Evolutionary conservation across 2,113 vertebrate species (phyloP), one percentile per base, ranked within the genome.

Genomic region (Vireo altiloquus): DNA sequence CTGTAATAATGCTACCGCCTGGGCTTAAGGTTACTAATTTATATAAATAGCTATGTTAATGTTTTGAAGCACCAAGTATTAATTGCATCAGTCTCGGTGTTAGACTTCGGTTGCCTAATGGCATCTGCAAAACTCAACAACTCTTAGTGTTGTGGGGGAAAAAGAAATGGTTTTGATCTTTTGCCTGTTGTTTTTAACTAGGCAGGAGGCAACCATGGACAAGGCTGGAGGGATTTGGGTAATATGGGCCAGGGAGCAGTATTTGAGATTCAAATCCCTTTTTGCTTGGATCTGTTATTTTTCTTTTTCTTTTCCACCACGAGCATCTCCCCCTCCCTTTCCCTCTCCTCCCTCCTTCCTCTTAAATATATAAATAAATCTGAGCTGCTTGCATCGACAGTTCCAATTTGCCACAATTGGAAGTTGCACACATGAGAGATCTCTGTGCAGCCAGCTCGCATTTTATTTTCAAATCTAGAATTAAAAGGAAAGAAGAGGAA

Each of bases 391-490:
- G 97, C 96, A 96, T 97, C 92, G 80, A 96, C 94, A 96, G 96
- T 96, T 97, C 97, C 96, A 97, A 97, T 97, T 97, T 97, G 93
- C 96, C 95, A 97, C 96, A 97, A 97, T 96, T 97, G 95, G 96
- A 97, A 96, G 92, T 70, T 93, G 91, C 96, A 97, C 96, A 97
- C 97, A 97, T 97, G 97, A 97, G 95, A 97, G 96, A 97, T 95
- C 93, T 94, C 93, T 87, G 82, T 95, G 97, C 94, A 97, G 94
- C 95, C 95, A 97, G 92, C 90, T 91, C 92, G 35, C 91, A 97
- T 97, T 98, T 97, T 97, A 97, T 98, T 97, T 97, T 97, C 93
- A 97, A 97, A 98, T 97, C 94, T 95, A 94, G 93, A 97, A 97
- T 97, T 96, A 95, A 97, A 94, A 92, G 94, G 96, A 93, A 96